phyloP scores from a whole-genome alignment of 2,113 vertebrate genomes.

The Oncorhynchus gorbuscha region DNA sequence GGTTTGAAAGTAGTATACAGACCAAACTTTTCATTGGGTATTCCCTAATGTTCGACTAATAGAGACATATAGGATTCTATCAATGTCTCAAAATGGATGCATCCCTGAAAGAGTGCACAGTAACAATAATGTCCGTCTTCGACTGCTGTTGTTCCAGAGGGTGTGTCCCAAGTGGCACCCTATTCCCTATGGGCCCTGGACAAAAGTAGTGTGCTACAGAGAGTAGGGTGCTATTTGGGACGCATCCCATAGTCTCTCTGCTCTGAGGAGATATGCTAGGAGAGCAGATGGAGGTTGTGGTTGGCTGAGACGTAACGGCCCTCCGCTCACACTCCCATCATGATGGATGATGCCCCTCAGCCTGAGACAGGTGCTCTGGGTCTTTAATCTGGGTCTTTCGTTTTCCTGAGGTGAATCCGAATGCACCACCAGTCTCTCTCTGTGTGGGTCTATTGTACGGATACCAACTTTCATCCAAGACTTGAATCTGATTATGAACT shows the following conservation, averaged over 20 bases:
- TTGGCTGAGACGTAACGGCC: conserved; percentile 11
- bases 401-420: conserved; percentile 38
- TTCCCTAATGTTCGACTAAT: not conserved
- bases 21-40: not conserved
- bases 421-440: conserved; percentile 30
- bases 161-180: too few relatives aligned
- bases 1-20: not conserved
- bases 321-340: conserved; percentile 29
- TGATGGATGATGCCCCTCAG: conserved; percentile 60
- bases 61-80: too few relatives aligned
- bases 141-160: too few relatives aligned
- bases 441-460: conserved; percentile 38
- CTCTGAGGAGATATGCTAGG: not conserved
- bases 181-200: too few relatives aligned
- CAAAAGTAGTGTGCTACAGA: too few relatives aligned
- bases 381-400: conserved; percentile 6
- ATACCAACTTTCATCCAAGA: conserved; percentile 42
- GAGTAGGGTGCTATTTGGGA: too few relatives aligned
- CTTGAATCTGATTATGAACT: not conserved
- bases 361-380: conserved; percentile 37
- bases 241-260: not conserved
- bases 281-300: conserved; percentile 36
- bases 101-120: too few relatives aligned
- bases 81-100: too few relatives aligned
- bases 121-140: too few relatives aligned